phyloP scores from a whole-genome alignment of 2,797 vertebrate genomes.

The Phoxinus dragarum region DNA sequence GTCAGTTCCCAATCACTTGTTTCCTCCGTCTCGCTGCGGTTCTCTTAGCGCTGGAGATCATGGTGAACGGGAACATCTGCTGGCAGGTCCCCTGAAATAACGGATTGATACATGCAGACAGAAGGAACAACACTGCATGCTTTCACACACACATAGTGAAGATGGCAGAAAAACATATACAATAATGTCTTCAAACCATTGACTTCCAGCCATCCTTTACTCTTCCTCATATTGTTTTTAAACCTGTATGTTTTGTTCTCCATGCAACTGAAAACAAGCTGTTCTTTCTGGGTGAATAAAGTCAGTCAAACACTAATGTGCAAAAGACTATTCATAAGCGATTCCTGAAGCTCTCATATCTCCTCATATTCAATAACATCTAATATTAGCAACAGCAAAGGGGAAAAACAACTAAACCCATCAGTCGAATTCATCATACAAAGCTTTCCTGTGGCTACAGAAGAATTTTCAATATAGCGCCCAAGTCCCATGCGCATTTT shows the following conservation, averaged over 20 bases:
- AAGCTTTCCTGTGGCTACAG: not conserved
- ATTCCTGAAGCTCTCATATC: not conserved
- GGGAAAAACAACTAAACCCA: not conserved
- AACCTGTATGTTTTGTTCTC: not conserved
- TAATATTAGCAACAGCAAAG: not conserved
- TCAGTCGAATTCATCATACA: not conserved
- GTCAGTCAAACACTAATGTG: not conserved
- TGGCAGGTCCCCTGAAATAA: slow-evolving; percentile 6
- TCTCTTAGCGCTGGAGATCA: not conserved
- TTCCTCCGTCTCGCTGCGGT: not conserved
- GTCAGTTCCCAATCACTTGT: not conserved
- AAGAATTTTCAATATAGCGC: not conserved
- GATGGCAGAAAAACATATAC: not conserved
- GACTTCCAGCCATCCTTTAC: not conserved
- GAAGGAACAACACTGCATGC: not conserved
- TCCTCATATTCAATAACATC: not conserved
- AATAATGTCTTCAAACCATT: not conserved
- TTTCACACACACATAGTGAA: not conserved
- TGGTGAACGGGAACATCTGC: slow-evolving; percentile 6
- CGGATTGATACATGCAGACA: not conserved
- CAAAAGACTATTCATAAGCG: not conserved
- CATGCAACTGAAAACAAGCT: not conserved
- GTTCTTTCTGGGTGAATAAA: not conserved
- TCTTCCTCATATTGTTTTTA: not conserved
- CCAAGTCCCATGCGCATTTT: not conserved